phyloP scores from a whole-genome alignment of 2,113 vertebrate genomes.

The Phalacrocorax aristotelis region DNA sequence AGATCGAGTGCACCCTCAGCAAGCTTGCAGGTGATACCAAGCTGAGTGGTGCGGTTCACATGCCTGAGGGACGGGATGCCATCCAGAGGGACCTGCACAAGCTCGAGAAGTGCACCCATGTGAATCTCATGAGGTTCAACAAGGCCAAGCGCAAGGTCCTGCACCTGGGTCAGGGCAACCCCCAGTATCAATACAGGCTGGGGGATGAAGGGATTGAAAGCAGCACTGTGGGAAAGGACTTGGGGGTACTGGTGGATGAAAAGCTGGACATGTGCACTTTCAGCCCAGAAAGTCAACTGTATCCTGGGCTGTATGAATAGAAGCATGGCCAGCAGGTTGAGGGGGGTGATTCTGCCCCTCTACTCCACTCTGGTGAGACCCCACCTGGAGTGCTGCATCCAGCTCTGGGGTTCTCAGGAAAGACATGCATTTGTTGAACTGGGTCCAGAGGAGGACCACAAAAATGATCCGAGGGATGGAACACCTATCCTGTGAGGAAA shows the following conservation, averaged over 20 bases:
- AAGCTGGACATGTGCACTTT: too few relatives aligned
- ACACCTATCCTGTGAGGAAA: not conserved
- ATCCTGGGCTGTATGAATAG: too few relatives aligned
- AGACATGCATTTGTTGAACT: not conserved
- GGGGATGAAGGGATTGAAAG: too few relatives aligned
- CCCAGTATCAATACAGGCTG: too few relatives aligned
- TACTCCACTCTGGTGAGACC: not conserved
- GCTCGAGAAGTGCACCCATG: not conserved
- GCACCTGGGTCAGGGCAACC: too few relatives aligned
- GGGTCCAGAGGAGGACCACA: not conserved
- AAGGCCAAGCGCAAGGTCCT: too few relatives aligned
- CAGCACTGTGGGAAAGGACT: too few relatives aligned
- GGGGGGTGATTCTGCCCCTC: too few relatives aligned
- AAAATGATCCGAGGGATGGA: not conserved
- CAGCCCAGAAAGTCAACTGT: too few relatives aligned
- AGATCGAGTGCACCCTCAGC: not conserved
- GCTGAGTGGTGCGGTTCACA: not conserved
- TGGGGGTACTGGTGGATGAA: too few relatives aligned
- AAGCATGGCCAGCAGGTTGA: too few relatives aligned
- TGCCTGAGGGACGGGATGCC: not conserved
- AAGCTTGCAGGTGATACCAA: not conserved
- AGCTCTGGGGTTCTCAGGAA: not conserved
- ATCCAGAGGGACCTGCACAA: not conserved
- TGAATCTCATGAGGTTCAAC: not conserved
- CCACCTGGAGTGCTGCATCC: not conserved